Base-by-base conservation (phyloP, 2,888 invertebrate species). In the Callyntrura sp. region DNA sequence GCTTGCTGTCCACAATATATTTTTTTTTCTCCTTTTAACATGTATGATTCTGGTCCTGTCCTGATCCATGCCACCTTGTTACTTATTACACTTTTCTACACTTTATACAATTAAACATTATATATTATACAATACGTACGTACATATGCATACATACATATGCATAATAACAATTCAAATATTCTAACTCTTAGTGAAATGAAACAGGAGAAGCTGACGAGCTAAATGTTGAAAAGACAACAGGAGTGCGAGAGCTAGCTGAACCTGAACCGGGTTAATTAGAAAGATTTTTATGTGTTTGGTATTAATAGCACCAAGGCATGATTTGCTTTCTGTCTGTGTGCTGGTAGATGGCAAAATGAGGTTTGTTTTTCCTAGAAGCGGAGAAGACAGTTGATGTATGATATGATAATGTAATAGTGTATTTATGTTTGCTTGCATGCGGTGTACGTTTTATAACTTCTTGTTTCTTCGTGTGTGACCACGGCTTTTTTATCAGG, bases 211-310 rank as follows among this genome's bases (percentile, higher is more conserved):
- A n/a, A 28, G 12, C 35, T 25, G n/a, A 35, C 17, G n/a, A 51
- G 51, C n/a, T 51, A 51, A 51, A 51, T 51, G 51, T 51, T 51
- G 51, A 51, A 51, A 51, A 51, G 11, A 65, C 17, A 65, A 65
- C 17, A 70, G 14, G 35, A 70, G 28, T 70, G 17, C 62, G n/a
- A 8, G 8, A 8, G 8, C n/a, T 35, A 43, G 23, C 25, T 43
- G 23, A 81, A 25, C 35, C 25, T 57, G 55, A 73, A 85, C 57
- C 73, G 57, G 73, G 85, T 85, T 85, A 85, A 85, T 85, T 85
- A 85, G 70, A 70, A n/a, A 51, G 62, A 45, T 81, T 45, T 81
- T 62, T 35, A 25, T 79, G 35, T 23, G 45, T 73, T 35, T 76
- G 35, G 12, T 11, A 28, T 60, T 79, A 79, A 79, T 20, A 81